Evolutionary conservation across 2,888 invertebrate species (phyloP), one percentile per base, ranked within the genome.

Genomic region (Allolobophora icterica): DNA sequence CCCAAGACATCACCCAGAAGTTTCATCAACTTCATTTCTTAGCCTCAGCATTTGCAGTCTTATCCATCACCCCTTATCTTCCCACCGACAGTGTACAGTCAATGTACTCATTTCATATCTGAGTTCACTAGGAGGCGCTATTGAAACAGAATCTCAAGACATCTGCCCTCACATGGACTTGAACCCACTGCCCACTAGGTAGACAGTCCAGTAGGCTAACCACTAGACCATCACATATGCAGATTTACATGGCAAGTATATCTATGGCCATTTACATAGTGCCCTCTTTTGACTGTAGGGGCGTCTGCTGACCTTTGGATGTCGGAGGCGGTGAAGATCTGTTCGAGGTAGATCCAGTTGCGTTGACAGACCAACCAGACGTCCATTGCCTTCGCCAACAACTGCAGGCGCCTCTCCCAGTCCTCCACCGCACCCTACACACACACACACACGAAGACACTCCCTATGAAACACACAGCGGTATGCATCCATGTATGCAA

Each of bases 361-460:
- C 95, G 93, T 93, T 95, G 95, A 92, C 95, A 95, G 35, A 93
- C 94, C 93, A 95, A 94, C 95, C 95, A 95, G 93, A 95, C 95
- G 91, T 95, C 95, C 90, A 95, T 92, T 2, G 95, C 95, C 89
- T 94, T 94, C 3, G 95, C 93, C 93, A 95, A 95, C 90, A 95
- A 94, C 87, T 94, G 93, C 90, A 95, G 93, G 91, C 94, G 94
- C 83, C 95, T 93, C 92, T 95, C 95, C 95, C 95, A 95, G 91
- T 95, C 95, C 90, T 95, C 95, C 13, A 95, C 95, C 91, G 93
- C 92, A 30, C 91, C 92, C 94, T 93, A 91, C 2, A 19, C 3
- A 17, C 17, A 35, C n/a, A 52, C 34, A 33, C 34, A 30, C 52
- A 40, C 24, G n/a, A n/a, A 71, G 11, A 71, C 71, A 52, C 5